Evolutionary conservation across 92 coral and sea anemone genomes (phyloP).

Genomic region (Bergia sp.): DNA sequence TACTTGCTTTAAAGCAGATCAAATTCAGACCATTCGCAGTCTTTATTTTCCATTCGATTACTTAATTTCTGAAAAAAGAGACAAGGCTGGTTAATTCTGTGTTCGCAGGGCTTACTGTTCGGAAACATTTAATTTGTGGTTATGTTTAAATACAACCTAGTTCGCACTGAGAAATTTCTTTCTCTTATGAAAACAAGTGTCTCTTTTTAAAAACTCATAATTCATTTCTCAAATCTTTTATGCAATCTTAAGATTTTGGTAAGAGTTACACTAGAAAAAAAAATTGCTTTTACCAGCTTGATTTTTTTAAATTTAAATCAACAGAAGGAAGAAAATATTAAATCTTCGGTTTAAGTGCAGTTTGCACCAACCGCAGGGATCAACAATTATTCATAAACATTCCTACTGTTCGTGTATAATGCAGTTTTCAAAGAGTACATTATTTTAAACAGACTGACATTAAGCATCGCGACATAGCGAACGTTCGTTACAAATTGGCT

Average conservation of each 20-base stretch:
- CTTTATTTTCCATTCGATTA: background rate
- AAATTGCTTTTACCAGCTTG: background rate
- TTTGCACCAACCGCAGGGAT: constrained; percentile 21
- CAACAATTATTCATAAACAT: constrained; percentile 13
- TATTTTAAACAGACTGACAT: background rate
- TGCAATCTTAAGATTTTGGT: background rate
- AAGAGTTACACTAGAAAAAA: background rate
- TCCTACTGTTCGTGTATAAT: constrained; percentile 32
- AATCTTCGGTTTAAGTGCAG: constrained; percentile 9
- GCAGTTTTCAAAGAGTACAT: background rate
- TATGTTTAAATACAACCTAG: constrained; percentile 5
- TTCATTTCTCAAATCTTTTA: background rate
- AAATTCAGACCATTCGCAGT: background rate
- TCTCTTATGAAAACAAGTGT: background rate
- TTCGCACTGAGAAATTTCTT: background rate
- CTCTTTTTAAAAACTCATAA: background rate
- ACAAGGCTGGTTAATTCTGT: background rate
- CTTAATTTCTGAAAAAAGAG: background rate
- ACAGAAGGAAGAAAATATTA: background rate
- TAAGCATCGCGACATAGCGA: background rate
- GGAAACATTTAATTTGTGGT: constrained; percentile 22
- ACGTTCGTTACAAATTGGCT: background rate
- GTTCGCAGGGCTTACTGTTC: background rate
- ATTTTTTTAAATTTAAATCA: background rate
- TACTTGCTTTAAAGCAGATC: background rate